Conservation (phyloP, 1,140 invertebrate species). For the Apis florea region DNA sequence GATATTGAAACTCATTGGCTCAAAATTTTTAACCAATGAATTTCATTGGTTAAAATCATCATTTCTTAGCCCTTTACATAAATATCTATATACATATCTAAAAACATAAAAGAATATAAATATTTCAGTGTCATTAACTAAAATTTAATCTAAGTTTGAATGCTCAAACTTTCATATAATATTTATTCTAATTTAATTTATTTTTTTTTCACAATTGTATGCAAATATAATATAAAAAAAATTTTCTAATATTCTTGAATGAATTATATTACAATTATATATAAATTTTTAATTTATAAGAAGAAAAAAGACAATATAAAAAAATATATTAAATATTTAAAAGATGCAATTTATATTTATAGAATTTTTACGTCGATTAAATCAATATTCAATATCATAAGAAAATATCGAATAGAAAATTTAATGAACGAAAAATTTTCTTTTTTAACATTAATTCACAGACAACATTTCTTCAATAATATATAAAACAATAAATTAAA, state of each 20-base stretch:
- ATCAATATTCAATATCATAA: background rate
- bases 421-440: background rate
- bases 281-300: background rate
- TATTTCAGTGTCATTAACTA: no score
- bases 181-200: background rate
- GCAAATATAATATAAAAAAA: background rate
- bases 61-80: no score
- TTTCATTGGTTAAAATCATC: no score
- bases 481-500: background rate
- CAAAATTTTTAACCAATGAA: no score
- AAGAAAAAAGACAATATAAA: background rate
- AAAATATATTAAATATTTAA: background rate
- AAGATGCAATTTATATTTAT: background rate
- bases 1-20: no score
- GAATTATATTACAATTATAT: background rate
- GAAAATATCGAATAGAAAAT: background rate
- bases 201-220: background rate
- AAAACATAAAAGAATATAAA: no score
- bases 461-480: conserved; percentile 6
- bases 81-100: no score
- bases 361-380: conserved; percentile 11
- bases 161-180: background rate
- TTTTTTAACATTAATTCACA: background rate
- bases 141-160: no score
- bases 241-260: background rate